Base-by-base conservation (phyloP, 2,113 vertebrate genomes). In the Pterocles orientalis region DNA sequence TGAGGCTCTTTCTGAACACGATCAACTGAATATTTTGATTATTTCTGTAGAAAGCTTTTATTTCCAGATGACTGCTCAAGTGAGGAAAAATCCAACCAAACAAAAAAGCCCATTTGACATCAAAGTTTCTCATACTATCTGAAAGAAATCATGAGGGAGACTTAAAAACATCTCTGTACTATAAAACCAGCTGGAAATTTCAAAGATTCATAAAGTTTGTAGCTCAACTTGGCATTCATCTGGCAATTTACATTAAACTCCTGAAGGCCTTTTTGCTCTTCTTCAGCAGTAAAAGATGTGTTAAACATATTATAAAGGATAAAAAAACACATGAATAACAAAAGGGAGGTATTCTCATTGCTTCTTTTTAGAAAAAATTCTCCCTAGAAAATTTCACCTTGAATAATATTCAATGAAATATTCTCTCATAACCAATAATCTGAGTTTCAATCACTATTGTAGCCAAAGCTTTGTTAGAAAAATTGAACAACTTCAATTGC, bases 11-110 rank as follows among this genome's bases (percentile, higher is more conserved):
- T 73, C 50, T 57, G 43, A 94, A 80, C 18, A 39, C 0, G 5
- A 86, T 88, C 76, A 77, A 28, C 76, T 84, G 82, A 94, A 77
- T 91, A 90, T 88, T 96, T 94, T 82, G 60, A 80, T 92, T 62
- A 87, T 80, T 96, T 91, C 47, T 12, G 11, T 83, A 54, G 47
- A 83, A 91, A 23, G 18, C 29, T 95, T 93, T 92, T 86, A 79
- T 88, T 86, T 86, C 83, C 87, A 61, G 31, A 86, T 95, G 81
- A 75, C 36, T 86, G 60, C n/a, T 61, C 76, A 78, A 93, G 65
- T 60, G 47, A 85, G 57, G 24, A 41, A 72, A 82, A 94, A 28
- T 3, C 4, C n/a, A 81, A 57, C 25, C 29, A 66, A 81, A 36
- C 10, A 82, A 34, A 68, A 91, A 68, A 47, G 18, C 5, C 12